Evolutionary conservation across 1,140 invertebrate genomes (phyloP).

Genomic region (Drosophila kurseongensis): DNA sequence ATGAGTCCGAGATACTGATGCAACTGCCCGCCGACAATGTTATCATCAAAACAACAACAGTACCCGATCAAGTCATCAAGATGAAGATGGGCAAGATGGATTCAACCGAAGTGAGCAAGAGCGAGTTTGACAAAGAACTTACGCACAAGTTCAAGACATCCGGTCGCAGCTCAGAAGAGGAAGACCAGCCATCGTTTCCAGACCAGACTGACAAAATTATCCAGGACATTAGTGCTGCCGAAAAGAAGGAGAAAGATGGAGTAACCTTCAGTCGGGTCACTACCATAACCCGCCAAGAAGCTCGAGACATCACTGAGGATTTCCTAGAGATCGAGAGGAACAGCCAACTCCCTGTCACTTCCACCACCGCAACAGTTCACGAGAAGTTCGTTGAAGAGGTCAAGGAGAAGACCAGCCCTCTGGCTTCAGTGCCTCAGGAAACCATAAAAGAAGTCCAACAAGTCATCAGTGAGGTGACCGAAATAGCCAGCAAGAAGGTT

Average conservation of each 20-base stretch:
- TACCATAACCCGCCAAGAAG: slow-evolving; percentile 70
- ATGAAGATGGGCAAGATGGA: slow-evolving; percentile 84
- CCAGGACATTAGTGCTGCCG: slow-evolving; percentile 70
- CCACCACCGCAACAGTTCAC: slow-evolving; percentile 54
- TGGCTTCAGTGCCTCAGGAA: slow-evolving; percentile 55
- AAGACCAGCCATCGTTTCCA: slow-evolving; percentile 50
- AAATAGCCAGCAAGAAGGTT: slow-evolving; percentile 69
- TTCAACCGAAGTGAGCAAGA: slow-evolving; percentile 74
- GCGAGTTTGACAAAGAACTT: slow-evolving; percentile 83
- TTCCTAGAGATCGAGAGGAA: slow-evolving; percentile 76
- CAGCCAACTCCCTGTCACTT: slow-evolving; percentile 62
- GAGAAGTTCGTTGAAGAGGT: slow-evolving; percentile 78
- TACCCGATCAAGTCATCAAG: slow-evolving; percentile 84
- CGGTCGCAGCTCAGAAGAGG: slow-evolving; percentile 78
- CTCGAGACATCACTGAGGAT: slow-evolving; percentile 75
- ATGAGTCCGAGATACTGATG: slow-evolving; percentile 85
- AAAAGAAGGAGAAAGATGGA: slow-evolving; percentile 64
- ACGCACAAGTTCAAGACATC: slow-evolving; percentile 81
- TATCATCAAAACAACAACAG: slow-evolving; percentile 77
- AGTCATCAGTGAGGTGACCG: slow-evolving; percentile 68
- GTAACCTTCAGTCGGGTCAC: slow-evolving; percentile 53
- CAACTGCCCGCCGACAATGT: slow-evolving; percentile 84
- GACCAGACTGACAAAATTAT: slow-evolving; percentile 73
- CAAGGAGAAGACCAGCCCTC: slow-evolving; percentile 72
- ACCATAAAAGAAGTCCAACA: slow-evolving; percentile 60